Evolutionary conservation across 1,140 invertebrate species (phyloP), one percentile per base, ranked within the genome.

Genomic region (Trichonephila clavata): DNA sequence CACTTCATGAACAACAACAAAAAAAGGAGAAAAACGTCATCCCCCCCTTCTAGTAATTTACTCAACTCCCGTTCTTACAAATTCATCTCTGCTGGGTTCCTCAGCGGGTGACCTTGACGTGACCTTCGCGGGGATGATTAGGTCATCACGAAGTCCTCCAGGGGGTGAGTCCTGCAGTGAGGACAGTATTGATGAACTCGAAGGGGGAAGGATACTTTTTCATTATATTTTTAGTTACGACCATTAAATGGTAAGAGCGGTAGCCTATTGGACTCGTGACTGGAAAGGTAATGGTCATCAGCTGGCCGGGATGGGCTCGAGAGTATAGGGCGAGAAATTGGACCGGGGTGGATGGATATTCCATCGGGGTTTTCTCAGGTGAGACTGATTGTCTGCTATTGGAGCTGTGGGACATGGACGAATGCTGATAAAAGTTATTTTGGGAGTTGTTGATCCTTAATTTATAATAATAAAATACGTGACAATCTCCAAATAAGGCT

Each of bases 171-270:
- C 61, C 86, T 27, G 43, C 14, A 43, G 65, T n/a, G 21, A 71
- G 21, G 65, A 21, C 39, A 39, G 68, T 57, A 89, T 77, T 89
- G 87, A 77, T 89, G 87, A 71, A 57, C n/a, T 43, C 21, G 65
- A 21, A 21, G 71, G 71, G 39, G 50, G 50, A 50, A 50, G 7
- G 65, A 27, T 24, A 18, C 43, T 68, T 80, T 90, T 80, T 90
- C 63, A 80, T 80, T 90, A 59, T 59, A 32, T 90, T 90, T 90
- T 90, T 80, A 71, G 88, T 32, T 50, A 80, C 68, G 43, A 60
- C 88, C 88, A 80, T 90, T 80, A 80, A 90, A 57, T 77, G 88
- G 43, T 24, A 59, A 32, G 50, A 80, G 71, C 27, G 88, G 43
- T 3, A 59, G 68, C 20, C 24, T 14, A 57, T 8, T 20, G 59